Conservation (phyloP, 2,797 vertebrate genomes). For the Phylloscopus collybita region DNA sequence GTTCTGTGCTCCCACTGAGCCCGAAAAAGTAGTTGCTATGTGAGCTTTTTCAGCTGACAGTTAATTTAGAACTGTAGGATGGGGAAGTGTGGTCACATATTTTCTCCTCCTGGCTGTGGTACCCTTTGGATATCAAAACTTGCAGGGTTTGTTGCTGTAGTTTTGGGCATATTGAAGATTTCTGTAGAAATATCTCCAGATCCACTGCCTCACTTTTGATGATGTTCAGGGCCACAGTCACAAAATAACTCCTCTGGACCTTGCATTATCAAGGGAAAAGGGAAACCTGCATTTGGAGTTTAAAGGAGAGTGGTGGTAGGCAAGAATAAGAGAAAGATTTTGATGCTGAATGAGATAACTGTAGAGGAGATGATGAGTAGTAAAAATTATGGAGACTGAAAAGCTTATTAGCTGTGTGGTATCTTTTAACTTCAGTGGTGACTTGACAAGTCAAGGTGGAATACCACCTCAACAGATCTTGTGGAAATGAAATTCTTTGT, state of each 20-base stretch:
- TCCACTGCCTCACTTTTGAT: not conserved
- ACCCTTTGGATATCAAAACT: not conserved
- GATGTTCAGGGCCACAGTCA: not conserved
- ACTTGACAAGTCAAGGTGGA: not conserved
- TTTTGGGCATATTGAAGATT: not conserved
- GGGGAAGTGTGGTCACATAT: not conserved
- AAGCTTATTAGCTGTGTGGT: not conserved
- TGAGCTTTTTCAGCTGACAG: not conserved
- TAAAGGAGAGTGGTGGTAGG: not conserved
- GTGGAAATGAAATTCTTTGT: not conserved
- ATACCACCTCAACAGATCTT: not conserved
- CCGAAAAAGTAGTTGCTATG: not conserved
- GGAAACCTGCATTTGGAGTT: not conserved
- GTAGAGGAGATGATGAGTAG: not conserved
- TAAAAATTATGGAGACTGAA: not conserved
- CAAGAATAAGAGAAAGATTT: not conserved
- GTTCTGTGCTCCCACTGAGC: not conserved
- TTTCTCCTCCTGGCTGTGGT: not conserved
- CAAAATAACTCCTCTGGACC: not conserved
- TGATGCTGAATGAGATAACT: not conserved
- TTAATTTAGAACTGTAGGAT: not conserved
- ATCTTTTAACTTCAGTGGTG: not conserved
- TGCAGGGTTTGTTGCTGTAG: not conserved
- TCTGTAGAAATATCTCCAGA: not conserved
- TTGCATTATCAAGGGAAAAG: not conserved